phyloP scores from a whole-genome alignment of 2,113 vertebrate species.

The Brachyhypopomus occidentalis region DNA sequence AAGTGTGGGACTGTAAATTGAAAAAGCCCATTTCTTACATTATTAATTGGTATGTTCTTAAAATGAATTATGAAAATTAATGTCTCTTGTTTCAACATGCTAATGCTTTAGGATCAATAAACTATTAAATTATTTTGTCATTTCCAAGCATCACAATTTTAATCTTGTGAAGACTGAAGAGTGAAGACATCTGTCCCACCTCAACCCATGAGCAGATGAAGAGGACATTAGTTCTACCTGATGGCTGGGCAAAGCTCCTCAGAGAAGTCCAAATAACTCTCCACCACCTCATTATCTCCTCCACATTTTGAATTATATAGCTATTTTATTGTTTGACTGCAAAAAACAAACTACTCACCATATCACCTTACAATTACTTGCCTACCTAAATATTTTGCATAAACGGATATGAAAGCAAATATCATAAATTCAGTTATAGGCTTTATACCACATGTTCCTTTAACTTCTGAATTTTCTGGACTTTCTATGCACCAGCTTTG shows the following conservation, averaged over 20 bases:
- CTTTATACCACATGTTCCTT: too few relatives aligned
- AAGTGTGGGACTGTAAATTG: too few relatives aligned
- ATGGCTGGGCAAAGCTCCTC: constrained; percentile 4
- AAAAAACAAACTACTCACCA: too few relatives aligned
- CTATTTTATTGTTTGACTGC: too few relatives aligned
- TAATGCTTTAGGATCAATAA: background rate
- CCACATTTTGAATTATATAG: background rate
- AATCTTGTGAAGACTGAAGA: background rate
- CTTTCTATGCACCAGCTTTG: too few relatives aligned
- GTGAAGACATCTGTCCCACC: background rate
- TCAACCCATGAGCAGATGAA: background rate
- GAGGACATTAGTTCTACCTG: background rate
- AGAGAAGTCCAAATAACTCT: background rate
- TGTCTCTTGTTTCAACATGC: background rate
- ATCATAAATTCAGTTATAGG: too few relatives aligned
- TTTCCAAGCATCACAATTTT: background rate
- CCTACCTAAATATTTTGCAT: too few relatives aligned
- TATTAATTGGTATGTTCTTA: too few relatives aligned
- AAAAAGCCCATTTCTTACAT: too few relatives aligned
- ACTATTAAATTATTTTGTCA: background rate
- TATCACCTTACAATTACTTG: too few relatives aligned
- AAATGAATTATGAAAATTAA: background rate
- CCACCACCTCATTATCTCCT: background rate
- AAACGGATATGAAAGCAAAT: too few relatives aligned
- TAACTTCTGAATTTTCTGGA: too few relatives aligned